Conservation (phyloP, 2,888 invertebrate species). For the Therioaphis trifolii region DNA sequence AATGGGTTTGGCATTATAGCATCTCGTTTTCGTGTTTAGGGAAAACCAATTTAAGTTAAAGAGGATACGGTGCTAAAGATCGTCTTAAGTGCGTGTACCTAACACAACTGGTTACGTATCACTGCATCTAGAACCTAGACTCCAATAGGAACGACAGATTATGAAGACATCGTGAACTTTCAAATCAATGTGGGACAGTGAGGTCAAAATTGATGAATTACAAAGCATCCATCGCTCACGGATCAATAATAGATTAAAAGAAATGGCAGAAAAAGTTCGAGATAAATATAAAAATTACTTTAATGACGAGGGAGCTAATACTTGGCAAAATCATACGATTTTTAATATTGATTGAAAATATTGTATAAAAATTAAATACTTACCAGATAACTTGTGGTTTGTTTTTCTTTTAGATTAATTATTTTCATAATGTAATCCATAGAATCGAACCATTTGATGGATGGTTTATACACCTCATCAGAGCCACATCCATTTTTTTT, state of each 20-base stretch:
- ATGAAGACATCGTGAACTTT: constrained; percentile 17
- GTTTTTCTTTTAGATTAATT: not conserved
- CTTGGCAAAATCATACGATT: constrained; percentile 57
- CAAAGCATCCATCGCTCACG: constrained; percentile 67
- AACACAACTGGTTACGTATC: too few species aligned
- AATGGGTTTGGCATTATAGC: constrained; percentile 64
- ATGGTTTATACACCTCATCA: too few species aligned
- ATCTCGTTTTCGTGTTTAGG: constrained; percentile 3
- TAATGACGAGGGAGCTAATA: constrained; percentile 63
- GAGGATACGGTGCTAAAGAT: too few species aligned
- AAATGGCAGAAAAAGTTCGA: constrained; percentile 62
- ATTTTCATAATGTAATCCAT: too few species aligned
- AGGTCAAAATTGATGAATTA: constrained; percentile 38
- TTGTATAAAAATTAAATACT: constrained; percentile 13
- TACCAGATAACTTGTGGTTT: constrained; percentile 4
- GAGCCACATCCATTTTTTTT: constrained; percentile 33
- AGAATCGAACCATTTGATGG: too few species aligned
- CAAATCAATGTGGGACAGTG: constrained; percentile 29
- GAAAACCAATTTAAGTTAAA: constrained; percentile 1
- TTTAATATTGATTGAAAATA: constrained; percentile 12
- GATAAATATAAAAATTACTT: constrained; percentile 64
- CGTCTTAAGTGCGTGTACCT: too few species aligned
- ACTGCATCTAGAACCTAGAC: too few species aligned
- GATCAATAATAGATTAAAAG: constrained; percentile 58
- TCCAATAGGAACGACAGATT: too few species aligned